These are phyloP conservation scores for Onychorhynchus coronatus DNA, from an alignment of 2,113 vertebrate genomes.

Conservation along the genomic window DNA sequence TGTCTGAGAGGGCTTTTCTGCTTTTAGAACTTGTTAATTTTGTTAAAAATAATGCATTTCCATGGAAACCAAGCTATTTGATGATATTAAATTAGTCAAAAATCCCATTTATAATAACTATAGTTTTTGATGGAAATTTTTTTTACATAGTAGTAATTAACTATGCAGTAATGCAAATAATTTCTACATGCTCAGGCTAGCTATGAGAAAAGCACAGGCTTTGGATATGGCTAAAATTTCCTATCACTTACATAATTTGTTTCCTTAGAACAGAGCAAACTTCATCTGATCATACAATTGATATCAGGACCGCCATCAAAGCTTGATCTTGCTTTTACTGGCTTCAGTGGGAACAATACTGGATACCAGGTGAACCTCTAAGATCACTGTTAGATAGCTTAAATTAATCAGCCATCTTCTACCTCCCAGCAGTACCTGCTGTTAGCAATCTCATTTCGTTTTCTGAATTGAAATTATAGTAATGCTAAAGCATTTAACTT, in stretches of 20 bases:
- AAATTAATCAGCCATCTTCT: constrained; percentile 12
- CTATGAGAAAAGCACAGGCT: not conserved
- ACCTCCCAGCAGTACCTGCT: constrained; percentile 1
- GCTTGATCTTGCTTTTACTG: not conserved
- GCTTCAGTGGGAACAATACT: not conserved
- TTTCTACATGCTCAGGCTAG: constrained; percentile 2
- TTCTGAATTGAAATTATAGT: constrained; percentile 32
- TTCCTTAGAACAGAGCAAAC: not conserved
- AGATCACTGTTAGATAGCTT: not conserved
- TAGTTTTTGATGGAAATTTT: not conserved
- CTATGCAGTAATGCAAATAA: not conserved
- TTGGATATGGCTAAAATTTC: not conserved
- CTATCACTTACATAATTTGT: not conserved
- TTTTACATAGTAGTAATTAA: constrained; percentile 12
- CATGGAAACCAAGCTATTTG: not conserved
- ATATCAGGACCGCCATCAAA: not conserved
- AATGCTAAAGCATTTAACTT: constrained; percentile 22
- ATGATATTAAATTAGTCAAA: constrained; percentile 1
- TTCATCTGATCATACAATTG: too few species aligned
- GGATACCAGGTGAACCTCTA: not conserved
- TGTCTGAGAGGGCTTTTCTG: not conserved
- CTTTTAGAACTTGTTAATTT: not conserved
- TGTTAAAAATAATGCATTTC: not conserved
- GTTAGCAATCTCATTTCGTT: not conserved
- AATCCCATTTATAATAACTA: not conserved